A percentile compares a stretch with the other conserved stretches of the same genome.
These are phyloP conservation scores for Lymantria dispar DNA, from an alignment of 2,888 invertebrate species.

Conservation along the genomic window DNA sequence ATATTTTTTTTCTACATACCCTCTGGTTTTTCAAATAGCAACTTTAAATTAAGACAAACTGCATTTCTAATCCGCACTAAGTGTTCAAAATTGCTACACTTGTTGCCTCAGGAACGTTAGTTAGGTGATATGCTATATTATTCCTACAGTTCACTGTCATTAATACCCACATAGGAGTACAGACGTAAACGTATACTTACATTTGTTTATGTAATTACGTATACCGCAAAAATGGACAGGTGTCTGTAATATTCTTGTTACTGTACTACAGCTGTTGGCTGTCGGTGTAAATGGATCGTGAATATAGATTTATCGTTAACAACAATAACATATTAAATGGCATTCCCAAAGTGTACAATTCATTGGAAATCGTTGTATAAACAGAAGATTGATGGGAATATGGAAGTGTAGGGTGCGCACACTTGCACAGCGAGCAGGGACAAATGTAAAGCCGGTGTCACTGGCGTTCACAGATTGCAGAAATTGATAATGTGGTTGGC, in stretches of 20 bases:
- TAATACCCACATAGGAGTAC: slow-evolving; percentile 47
- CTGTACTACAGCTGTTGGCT: slow-evolving; percentile 32
- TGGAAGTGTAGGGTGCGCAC: not conserved
- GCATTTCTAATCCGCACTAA: slow-evolving; percentile 61
- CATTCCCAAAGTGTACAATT: slow-evolving; percentile 32
- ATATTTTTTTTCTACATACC: slow-evolving; percentile 50
- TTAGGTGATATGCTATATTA: slow-evolving; percentile 33
- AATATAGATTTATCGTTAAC: slow-evolving; percentile 28
- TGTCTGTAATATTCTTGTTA: slow-evolving; percentile 29
- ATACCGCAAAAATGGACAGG: slow-evolving; percentile 31
- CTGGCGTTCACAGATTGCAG: not conserved
- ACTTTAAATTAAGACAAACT: slow-evolving; percentile 44
- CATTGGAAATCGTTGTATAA: slow-evolving; percentile 42
- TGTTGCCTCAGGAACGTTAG: slow-evolving; percentile 38
- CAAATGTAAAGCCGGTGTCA: not conserved
- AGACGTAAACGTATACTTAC: slow-evolving; percentile 37
- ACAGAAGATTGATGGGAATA: slow-evolving; percentile 42
- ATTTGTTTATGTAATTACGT: slow-evolving; percentile 38
- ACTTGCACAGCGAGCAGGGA: not conserved
- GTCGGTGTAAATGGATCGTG: slow-evolving; percentile 29
- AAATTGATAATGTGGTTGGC: not conserved
- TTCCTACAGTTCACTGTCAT: slow-evolving; percentile 49
- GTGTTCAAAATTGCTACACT: slow-evolving; percentile 56
- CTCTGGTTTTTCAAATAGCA: slow-evolving; percentile 47
- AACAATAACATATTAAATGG: slow-evolving; percentile 28